Conservation (phyloP, 2,113 vertebrate species). For the Cathartes aura region DNA sequence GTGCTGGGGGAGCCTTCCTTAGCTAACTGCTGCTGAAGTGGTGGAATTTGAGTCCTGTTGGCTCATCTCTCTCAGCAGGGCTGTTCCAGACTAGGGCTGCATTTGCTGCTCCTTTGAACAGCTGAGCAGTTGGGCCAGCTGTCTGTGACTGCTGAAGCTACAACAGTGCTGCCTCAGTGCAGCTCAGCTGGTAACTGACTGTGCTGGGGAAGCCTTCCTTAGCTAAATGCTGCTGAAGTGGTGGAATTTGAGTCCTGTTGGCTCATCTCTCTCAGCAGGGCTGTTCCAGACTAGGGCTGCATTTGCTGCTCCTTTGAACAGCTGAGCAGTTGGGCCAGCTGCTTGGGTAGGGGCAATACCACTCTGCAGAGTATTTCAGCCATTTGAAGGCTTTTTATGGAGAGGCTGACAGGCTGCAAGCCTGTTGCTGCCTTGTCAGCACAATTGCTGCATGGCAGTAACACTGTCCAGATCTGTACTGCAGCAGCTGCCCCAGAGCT, state of each 20-base stretch:
- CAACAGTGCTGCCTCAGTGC: neutral
- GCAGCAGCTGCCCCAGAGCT: neutral
- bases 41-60: neutral
- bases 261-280: neutral
- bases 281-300: neutral
- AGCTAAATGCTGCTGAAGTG: neutral
- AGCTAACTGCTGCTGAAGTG: neutral
- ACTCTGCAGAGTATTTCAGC: neutral
- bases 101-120: neutral
- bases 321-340: neutral
- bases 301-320: neutral
- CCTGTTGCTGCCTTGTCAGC: neutral
- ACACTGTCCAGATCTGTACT: accelerated
- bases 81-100: neutral
- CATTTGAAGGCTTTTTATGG: neutral
- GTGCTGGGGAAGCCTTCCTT: neutral
- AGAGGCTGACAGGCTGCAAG: neutral
- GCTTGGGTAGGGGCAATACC: neutral
- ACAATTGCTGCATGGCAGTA: neutral
- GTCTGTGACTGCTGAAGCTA: neutral
- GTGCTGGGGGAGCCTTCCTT: neutral
- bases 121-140: neutral
- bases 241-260: neutral
- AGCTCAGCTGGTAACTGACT: neutral
- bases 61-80: neutral